These are phyloP conservation scores for Brachyptera putata DNA, from an alignment of 2,888 invertebrate species.

Conservation along the genomic window DNA sequence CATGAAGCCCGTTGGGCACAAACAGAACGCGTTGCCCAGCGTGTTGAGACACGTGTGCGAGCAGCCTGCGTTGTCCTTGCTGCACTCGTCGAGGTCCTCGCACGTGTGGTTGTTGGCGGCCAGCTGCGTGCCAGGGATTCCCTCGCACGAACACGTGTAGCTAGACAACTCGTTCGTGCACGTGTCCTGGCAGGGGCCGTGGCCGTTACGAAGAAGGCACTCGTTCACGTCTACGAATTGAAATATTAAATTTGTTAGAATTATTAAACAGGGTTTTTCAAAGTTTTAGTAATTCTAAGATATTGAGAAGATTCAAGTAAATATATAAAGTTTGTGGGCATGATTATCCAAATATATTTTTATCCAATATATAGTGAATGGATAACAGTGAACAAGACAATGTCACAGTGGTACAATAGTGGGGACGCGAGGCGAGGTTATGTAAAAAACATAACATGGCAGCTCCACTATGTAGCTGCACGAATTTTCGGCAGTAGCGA, in stretches of 20 bases:
- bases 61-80: slow-evolving; percentile 41
- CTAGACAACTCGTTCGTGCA: slow-evolving; percentile 56
- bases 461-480: too few species aligned
- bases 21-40: slow-evolving; percentile 43
- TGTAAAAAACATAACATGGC: too few species aligned
- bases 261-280: too few species aligned
- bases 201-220: slow-evolving; percentile 58
- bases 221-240: slow-evolving; percentile 53
- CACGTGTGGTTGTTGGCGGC: slow-evolving; percentile 42
- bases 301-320: too few species aligned
- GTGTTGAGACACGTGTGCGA: slow-evolving; percentile 49
- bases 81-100: slow-evolving; percentile 43
- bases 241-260: too few species aligned
- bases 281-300: background rate
- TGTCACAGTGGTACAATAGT: too few species aligned
- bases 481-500: too few species aligned
- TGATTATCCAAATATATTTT: too few species aligned
- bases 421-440: too few species aligned
- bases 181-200: slow-evolving; percentile 61
- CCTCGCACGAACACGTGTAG: slow-evolving; percentile 55
- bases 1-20: slow-evolving; percentile 30
- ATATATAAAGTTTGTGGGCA: too few species aligned
- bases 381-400: too few species aligned
- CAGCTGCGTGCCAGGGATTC: slow-evolving; percentile 53
- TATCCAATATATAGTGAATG: too few species aligned